Percentiles rank a stretch among this genome's conserved stretches.
These are phyloP conservation scores for Lethrus apterus DNA, from an alignment of 1,140 invertebrate genomes.

Conservation along the genomic window DNA sequence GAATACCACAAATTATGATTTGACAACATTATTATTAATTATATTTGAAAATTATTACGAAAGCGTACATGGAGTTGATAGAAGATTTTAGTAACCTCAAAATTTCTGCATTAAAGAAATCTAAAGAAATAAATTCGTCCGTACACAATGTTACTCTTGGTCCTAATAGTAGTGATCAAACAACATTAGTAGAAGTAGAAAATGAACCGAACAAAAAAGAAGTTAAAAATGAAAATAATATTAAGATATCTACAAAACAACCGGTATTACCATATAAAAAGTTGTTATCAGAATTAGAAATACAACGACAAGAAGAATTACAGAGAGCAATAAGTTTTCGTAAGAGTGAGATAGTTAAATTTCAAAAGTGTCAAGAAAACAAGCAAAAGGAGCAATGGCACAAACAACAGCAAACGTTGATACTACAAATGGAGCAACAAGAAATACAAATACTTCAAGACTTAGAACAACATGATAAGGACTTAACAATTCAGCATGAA, in stretches of 20 bases:
- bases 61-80: constrained; percentile 27
- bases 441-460: constrained; percentile 32
- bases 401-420: constrained; percentile 34
- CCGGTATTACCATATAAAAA: constrained; percentile 20
- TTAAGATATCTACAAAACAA: not conserved
- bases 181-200: constrained; percentile 30
- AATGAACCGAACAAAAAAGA: constrained; percentile 18
- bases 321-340: constrained; percentile 25
- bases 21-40: too few species aligned
- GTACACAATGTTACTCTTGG: constrained; percentile 38
- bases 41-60: not conserved
- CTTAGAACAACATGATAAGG: constrained; percentile 37
- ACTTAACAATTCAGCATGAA: constrained; percentile 32
- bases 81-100: constrained; percentile 40
- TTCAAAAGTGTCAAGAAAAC: constrained; percentile 24
- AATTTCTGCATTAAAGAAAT: constrained; percentile 41
- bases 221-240: constrained; percentile 5
- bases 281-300: constrained; percentile 30
- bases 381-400: constrained; percentile 31
- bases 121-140: constrained; percentile 30
- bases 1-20: too few species aligned
- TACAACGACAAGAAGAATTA: constrained; percentile 29
- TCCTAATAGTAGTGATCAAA: constrained; percentile 24
- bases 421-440: constrained; percentile 34
- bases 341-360: constrained; percentile 24